Conservation (phyloP, 1,140 invertebrate genomes). For the Phymastichus coffea region DNA sequence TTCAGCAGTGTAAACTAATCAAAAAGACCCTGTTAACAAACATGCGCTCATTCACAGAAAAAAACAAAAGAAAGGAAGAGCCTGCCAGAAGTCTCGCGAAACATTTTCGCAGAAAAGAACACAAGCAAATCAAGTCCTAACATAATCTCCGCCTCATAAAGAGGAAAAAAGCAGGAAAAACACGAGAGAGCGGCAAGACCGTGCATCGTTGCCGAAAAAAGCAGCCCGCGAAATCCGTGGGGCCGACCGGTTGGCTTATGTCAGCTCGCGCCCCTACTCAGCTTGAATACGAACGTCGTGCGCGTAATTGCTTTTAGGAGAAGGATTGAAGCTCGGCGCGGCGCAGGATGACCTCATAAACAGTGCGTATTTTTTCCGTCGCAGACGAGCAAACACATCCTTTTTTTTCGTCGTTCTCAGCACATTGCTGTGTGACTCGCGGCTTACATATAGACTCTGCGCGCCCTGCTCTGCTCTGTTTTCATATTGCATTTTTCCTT, state of each 20-base stretch:
- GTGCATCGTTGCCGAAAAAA: not conserved
- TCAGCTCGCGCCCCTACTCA: no score
- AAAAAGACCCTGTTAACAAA: no score
- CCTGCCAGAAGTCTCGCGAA: no score
- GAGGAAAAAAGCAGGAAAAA: not conserved
- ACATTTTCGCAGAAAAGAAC: no score
- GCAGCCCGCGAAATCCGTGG: no score
- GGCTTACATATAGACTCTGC: no score
- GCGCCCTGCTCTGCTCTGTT: conserved; percentile 46
- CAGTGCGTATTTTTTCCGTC: conserved; percentile 14
- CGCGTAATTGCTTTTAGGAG: conserved; percentile 16
- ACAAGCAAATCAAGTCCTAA: no score
- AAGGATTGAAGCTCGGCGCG: conserved; percentile 11
- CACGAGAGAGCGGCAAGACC: no score
- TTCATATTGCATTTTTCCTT: conserved; percentile 41
- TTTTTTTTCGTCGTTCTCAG: conserved; percentile 35
- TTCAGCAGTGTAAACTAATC: no score
- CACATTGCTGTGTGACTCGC: conserved; percentile 48
- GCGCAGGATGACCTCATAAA: conserved; percentile 19
- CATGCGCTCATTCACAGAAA: no score
- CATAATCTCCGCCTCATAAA: not conserved
- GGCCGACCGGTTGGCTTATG: no score
- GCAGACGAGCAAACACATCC: not conserved
- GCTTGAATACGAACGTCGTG: conserved; percentile 8
- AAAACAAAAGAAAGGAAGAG: no score